These are phyloP conservation scores for Dinocampus coccinellae DNA, from an alignment of 2,888 invertebrate species.

Conservation along the genomic window DNA sequence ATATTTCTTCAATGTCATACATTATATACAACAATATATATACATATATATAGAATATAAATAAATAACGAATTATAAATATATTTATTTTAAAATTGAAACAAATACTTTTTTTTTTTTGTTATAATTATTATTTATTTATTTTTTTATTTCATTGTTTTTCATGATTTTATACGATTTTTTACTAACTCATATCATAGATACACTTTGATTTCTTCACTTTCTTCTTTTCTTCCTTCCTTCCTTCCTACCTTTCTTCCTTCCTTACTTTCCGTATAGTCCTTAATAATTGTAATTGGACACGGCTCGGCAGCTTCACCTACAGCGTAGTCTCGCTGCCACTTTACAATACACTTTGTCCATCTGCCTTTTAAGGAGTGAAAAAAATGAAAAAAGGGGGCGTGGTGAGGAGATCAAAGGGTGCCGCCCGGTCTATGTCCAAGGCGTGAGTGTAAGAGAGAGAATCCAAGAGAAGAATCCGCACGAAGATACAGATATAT, in stretches of 20 bases:
- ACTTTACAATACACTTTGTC: constrained; percentile 70
- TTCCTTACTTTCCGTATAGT: constrained; percentile 53
- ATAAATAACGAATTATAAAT: no score
- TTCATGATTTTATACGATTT: not conserved
- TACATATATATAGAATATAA: no score
- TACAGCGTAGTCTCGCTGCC: constrained; percentile 61
- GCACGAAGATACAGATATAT: not conserved
- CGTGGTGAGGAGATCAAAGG: constrained; percentile 68
- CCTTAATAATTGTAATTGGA: constrained; percentile 70
- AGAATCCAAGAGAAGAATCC: constrained; percentile 20
- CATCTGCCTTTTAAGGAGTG: constrained; percentile 70
- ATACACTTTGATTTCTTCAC: not conserved
- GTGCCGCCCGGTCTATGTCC: constrained; percentile 55
- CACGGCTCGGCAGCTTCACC: constrained; percentile 60
- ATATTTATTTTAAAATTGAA: no score
- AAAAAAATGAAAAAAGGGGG: constrained; percentile 69
- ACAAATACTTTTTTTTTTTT: no score
- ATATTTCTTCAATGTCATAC: no score
- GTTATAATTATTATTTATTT: no score
- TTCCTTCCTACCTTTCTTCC: constrained; percentile 41
- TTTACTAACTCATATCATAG: not conserved
- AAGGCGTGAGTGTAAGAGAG: constrained; percentile 26
- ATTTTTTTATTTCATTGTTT: not conserved
- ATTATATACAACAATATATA: no score
- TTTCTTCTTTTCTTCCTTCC: constrained; percentile 5